Evolutionary conservation across 1,140 invertebrate species (phyloP).

Genomic region (Brachionus rotundiformis): DNA sequence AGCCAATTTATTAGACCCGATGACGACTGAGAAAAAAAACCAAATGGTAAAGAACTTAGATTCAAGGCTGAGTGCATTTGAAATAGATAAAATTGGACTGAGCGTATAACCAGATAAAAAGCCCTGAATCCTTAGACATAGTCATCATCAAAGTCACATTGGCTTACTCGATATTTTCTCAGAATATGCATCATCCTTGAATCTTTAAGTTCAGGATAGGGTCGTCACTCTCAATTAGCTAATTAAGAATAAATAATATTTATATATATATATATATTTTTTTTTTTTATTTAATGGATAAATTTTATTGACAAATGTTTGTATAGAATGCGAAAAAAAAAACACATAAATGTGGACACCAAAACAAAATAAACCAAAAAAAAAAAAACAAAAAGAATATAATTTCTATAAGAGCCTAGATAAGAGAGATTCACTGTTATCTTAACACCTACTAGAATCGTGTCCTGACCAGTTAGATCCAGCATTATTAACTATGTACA

Average conservation of each 20-base stretch:
- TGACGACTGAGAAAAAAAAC: constrained; percentile 20
- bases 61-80: constrained; percentile 40
- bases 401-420: neutral
- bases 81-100: neutral
- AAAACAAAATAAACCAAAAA: neutral
- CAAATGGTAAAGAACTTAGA: neutral
- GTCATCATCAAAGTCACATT: constrained; percentile 18
- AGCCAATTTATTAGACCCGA: constrained; percentile 1
- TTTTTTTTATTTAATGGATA: neutral
- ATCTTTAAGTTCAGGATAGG: constrained; percentile 18
- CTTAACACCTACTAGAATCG: neutral
- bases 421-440: neutral
- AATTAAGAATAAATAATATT: no score
- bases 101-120: neutral
- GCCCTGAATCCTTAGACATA: constrained; percentile 24
- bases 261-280: no score
- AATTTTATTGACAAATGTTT: constrained; percentile 5
- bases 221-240: constrained; percentile 36
- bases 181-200: constrained; percentile 39
- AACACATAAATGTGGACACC: neutral
- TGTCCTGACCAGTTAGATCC: neutral
- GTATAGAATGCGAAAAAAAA: constrained; percentile 3
- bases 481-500: neutral
- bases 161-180: neutral
- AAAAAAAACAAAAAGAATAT: neutral